Evolutionary conservation across 2,113 vertebrate species (phyloP), one percentile per base, ranked within the genome.

Genomic region (Cheilinus undulatus): DNA sequence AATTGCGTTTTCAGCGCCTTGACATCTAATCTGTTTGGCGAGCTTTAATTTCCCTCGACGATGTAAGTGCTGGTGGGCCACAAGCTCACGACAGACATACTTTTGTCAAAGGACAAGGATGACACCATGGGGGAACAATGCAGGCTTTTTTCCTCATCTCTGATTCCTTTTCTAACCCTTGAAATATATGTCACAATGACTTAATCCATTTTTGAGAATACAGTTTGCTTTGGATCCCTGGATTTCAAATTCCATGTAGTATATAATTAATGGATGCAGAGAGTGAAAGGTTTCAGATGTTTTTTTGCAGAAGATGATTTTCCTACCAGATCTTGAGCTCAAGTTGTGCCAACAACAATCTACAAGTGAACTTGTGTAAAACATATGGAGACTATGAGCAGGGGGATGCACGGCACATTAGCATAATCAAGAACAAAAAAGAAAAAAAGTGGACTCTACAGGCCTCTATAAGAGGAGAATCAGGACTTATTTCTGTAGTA

Each of bases 1-100:
- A 93, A 94, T 92, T 83, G 84, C 70, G 12, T 93, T 92, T 92
- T 90, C 91, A 78, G 86, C 80, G 64, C 86, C 65, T 87, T 93
- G 92, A 93, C 92, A 94, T 86, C 86, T 92, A 92, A 94, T 94
- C 91, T 93, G 92, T 93, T 93, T 92, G 92, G 88, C 61, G 83
- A 89, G 90, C 82, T 91, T 93, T 94, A 94, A 94, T 94, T 94
- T 94, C 93, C 93, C 93, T 58, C 51, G 93, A 88, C 88, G 85
- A 83, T 63, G 48, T 48, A 48, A 75, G 62, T 63, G 81, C 87
- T 71, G 86, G 89, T 92, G 91, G 90, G 86, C 88, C 76, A 62
- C 79, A 14, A 78, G 79, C 83, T 82, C 80, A 32, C 61, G 7
- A 70, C 80, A 84, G 71, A 82, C 67, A 60, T 27, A 69, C 63